phyloP scores from a whole-genome alignment of 2,888 invertebrate genomes.

The Colletes collaris region DNA sequence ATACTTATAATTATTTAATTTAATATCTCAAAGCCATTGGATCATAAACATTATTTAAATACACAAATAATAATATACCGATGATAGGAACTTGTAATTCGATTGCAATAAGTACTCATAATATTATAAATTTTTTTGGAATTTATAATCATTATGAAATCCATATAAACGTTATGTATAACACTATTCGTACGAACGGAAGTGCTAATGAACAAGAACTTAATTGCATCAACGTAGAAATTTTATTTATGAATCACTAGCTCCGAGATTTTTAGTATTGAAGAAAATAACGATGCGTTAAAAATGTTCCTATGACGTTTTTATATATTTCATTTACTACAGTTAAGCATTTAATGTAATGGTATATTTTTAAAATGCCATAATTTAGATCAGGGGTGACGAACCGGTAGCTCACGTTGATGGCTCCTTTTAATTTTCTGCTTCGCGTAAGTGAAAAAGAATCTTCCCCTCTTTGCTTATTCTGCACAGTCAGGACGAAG shows the following conservation, averaged over 20 bases:
- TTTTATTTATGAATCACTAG: conserved; percentile 43
- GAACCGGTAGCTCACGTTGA: no score
- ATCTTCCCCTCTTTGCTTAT: no score
- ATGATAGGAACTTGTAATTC: conserved; percentile 44
- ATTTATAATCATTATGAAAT: conserved; percentile 5
- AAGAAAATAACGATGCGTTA: conserved; percentile 19
- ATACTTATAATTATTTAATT: conserved; percentile 50
- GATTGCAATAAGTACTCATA: conserved; percentile 20
- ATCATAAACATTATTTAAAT: conserved; percentile 41
- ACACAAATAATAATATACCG: conserved; percentile 23
- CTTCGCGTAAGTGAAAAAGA: no score
- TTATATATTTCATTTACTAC: conserved; percentile 26
- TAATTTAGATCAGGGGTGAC: conserved; percentile 8
- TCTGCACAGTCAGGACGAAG: no score
- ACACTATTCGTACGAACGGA: background rate
- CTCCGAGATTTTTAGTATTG: conserved; percentile 46
- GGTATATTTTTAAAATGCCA: conserved; percentile 41
- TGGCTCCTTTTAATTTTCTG: no score
- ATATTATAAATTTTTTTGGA: conserved; percentile 8
- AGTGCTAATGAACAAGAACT: background rate
- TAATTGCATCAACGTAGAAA: background rate
- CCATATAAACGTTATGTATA: background rate
- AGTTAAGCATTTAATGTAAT: conserved; percentile 34
- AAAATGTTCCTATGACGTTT: conserved; percentile 37
- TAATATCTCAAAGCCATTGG: conserved; percentile 53